phyloP scores from a whole-genome alignment of 2,888 invertebrate species.

The Dasysyrphus tricinctus region DNA sequence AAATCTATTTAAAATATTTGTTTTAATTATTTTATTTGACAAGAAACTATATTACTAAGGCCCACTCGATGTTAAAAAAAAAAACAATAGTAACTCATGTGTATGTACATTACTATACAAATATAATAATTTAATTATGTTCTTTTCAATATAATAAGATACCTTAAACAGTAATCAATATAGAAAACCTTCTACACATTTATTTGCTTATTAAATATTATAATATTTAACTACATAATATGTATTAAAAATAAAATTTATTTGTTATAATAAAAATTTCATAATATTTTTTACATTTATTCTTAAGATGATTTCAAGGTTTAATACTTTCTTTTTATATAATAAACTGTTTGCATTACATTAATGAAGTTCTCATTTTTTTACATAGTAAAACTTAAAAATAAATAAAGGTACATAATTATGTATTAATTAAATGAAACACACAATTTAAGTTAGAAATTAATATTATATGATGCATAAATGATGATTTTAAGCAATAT shows the following conservation, averaged over 20 bases:
- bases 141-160: neutral
- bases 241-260: neutral
- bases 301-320: neutral
- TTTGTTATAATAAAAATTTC: neutral
- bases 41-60: too few species aligned
- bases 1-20: too few species aligned
- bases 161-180: neutral
- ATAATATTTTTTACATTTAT: neutral
- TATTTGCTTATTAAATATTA: neutral
- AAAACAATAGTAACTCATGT: too few species aligned
- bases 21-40: too few species aligned
- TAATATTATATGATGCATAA: neutral
- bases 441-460: neutral
- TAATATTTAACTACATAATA: neutral
- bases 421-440: neutral
- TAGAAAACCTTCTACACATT: neutral
- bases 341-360: conserved; percentile 25
- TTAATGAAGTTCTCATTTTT: conserved; percentile 23
- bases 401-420: neutral
- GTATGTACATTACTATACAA: too few species aligned
- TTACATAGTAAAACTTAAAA: conserved; percentile 14
- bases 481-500: conserved; percentile 1
- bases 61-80: too few species aligned
- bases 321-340: conserved; percentile 11
- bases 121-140: neutral